These are phyloP conservation scores for Teleopsis dalmanni DNA, from an alignment of 1,140 invertebrate species.

Conservation along the genomic window DNA sequence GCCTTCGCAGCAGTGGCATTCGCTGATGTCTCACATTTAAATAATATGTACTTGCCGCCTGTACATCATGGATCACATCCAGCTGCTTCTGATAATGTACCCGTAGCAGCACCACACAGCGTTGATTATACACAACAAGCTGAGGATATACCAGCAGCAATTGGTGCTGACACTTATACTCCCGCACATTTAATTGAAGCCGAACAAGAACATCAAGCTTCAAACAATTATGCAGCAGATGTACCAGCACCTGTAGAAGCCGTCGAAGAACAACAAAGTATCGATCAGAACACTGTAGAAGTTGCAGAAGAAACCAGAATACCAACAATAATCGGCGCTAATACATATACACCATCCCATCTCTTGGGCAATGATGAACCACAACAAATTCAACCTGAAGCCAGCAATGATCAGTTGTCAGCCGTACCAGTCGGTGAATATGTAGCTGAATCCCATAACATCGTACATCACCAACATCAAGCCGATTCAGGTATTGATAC, in stretches of 20 bases:
- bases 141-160: background rate
- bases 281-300: too few relatives aligned
- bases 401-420: too few relatives aligned
- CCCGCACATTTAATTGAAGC: too few relatives aligned
- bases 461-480: background rate
- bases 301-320: too few relatives aligned
- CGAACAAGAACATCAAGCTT: background rate
- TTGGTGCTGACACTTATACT: background rate
- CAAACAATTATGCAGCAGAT: background rate
- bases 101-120: background rate
- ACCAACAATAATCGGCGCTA: too few relatives aligned
- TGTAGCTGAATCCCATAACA: background rate
- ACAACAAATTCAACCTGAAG: too few relatives aligned
- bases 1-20: slow-evolving; percentile 20
- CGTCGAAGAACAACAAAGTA: too few relatives aligned
- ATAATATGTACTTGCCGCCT: slow-evolving; percentile 11
- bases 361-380: too few relatives aligned
- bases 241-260: background rate
- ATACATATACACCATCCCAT: too few relatives aligned
- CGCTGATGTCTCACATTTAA: slow-evolving; percentile 33
- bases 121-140: background rate
- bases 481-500: slow-evolving; percentile 15
- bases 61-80: background rate
- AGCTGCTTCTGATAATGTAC: background rate
- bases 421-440: background rate